Evolutionary conservation across 2,888 invertebrate species (phyloP).

Genomic region (Drosophila glabriapex): DNA sequence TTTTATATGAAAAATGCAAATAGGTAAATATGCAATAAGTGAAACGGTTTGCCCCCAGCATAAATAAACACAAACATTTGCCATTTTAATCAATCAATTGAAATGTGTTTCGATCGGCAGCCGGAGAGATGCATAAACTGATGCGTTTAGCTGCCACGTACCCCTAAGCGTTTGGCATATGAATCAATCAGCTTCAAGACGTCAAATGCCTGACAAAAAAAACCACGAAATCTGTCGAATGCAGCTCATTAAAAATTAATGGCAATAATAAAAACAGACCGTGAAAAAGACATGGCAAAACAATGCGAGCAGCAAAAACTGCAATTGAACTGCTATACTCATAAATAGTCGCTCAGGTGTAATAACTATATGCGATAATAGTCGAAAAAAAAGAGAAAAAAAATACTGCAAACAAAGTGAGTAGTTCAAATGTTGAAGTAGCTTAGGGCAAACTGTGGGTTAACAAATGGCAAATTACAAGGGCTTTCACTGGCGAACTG

Average conservation of each 20-base stretch:
- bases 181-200: slow-evolving; percentile 61
- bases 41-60: slow-evolving; percentile 20
- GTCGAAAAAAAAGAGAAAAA: slow-evolving; percentile 12
- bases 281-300: slow-evolving; percentile 19
- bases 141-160: slow-evolving; percentile 10
- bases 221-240: slow-evolving; percentile 30
- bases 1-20: slow-evolving; percentile 20
- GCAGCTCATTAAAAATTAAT: slow-evolving; percentile 61
- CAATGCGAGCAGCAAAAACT: slow-evolving; percentile 30
- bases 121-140: slow-evolving; percentile 11
- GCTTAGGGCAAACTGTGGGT: slow-evolving; percentile 36
- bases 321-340: slow-evolving; percentile 15
- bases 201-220: slow-evolving; percentile 49
- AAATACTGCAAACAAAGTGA: background rate
- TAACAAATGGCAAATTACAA: slow-evolving; percentile 31
- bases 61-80: slow-evolving; percentile 24
- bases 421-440: slow-evolving; percentile 12
- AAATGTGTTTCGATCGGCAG: slow-evolving; percentile 5
- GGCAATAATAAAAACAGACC: slow-evolving; percentile 33
- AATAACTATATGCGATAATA: slow-evolving; percentile 53
- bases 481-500: slow-evolving; percentile 59
- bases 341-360: slow-evolving; percentile 48
- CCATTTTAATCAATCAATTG: slow-evolving; percentile 57
- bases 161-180: slow-evolving; percentile 40
- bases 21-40: slow-evolving; percentile 40